A percentile compares a stretch with the other conserved stretches of the same genome.
Evolutionary conservation across 2,113 vertebrate species (phyloP).

Genomic region (Leptocoma aspasia): DNA sequence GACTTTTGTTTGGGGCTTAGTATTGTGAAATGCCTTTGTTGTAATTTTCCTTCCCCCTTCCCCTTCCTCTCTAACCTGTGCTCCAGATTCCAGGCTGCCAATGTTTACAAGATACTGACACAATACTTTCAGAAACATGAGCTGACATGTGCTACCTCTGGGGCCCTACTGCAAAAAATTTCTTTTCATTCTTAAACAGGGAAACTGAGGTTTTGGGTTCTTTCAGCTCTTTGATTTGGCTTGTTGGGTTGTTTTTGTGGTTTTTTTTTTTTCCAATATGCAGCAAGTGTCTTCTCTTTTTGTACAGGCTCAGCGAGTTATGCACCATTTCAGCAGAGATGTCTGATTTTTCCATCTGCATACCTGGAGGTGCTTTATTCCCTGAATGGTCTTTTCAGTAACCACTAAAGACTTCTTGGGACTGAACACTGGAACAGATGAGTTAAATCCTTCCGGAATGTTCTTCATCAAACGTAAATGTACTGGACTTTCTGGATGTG

Average conservation of each 20-base stretch:
- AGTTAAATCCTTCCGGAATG: slow-evolving; percentile 18
- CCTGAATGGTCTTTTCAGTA: not conserved
- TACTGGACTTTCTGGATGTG: slow-evolving; percentile 51
- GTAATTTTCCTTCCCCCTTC: not conserved
- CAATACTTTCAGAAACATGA: not conserved
- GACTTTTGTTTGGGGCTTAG: not conserved
- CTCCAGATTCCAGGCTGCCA: not conserved
- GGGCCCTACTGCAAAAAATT: not conserved
- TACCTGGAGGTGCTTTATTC: slow-evolving; percentile 8
- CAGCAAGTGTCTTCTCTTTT: slow-evolving; percentile 4
- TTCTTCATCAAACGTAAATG: not conserved
- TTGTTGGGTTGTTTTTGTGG: not conserved
- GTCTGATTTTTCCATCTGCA: not conserved
- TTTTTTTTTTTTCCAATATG: not conserved
- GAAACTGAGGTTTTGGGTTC: not conserved
- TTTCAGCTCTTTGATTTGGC: not conserved
- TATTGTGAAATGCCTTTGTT: not conserved
- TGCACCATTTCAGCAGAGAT: not conserved
- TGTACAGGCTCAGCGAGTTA: slow-evolving; percentile 1
- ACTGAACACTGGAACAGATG: not conserved
- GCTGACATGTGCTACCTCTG: not conserved
- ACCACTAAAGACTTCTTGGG: slow-evolving; percentile 1
- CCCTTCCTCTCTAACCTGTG: not conserved
- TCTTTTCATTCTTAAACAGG: not conserved
- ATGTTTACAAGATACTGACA: not conserved